A percentile compares a stretch with the other conserved stretches of the same genome.
Conservation (phyloP, 1,140 invertebrate species). For the Portunus trituberculatus region DNA sequence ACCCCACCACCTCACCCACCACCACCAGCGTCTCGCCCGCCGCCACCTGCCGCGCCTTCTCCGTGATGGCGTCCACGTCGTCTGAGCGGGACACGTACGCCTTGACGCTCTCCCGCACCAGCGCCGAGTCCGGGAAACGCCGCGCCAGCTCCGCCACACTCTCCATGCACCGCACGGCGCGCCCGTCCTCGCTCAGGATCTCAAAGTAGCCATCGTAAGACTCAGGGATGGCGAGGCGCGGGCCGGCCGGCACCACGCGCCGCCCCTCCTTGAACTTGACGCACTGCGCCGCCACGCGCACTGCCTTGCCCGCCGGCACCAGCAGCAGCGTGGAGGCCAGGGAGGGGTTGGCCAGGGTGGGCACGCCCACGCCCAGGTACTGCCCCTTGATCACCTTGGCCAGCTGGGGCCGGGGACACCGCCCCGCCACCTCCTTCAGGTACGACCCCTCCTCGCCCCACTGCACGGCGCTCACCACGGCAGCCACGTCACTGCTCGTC, state of each 20-base stretch:
- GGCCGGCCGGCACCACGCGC: conserved; percentile 88
- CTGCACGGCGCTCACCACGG: conserved; percentile 81
- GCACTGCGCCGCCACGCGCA: conserved; percentile 92
- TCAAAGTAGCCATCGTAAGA: conserved; percentile 96
- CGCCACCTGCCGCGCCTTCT: conserved; percentile 87
- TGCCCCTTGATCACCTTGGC: conserved; percentile 95
- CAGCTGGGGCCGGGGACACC: conserved; percentile 89
- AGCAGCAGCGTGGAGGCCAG: conserved; percentile 91
- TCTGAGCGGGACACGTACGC: conserved; percentile 84
- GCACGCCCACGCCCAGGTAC: conserved; percentile 92
- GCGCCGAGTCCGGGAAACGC: conserved; percentile 88
- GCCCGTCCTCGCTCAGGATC: conserved; percentile 94
- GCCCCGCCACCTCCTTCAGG: conserved; percentile 89
- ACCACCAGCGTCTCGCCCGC: conserved; percentile 90
- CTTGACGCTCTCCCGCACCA: conserved; percentile 92
- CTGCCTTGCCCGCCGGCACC: conserved; percentile 89
- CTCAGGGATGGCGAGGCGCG: conserved; percentile 92
- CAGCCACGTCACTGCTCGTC: conserved; percentile 78
- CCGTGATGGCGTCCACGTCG: conserved; percentile 82
- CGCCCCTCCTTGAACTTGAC: conserved; percentile 93
- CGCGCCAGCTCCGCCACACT: conserved; percentile 90
- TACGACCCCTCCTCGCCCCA: conserved; percentile 91
- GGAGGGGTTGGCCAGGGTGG: conserved; percentile 90
- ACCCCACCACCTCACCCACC: conserved; percentile 85
- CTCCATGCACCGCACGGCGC: conserved; percentile 93